Evolutionary conservation across 2,113 vertebrate genomes (phyloP), one percentile per base, ranked within the genome.

Genomic region (Jaculus jaculus): DNA sequence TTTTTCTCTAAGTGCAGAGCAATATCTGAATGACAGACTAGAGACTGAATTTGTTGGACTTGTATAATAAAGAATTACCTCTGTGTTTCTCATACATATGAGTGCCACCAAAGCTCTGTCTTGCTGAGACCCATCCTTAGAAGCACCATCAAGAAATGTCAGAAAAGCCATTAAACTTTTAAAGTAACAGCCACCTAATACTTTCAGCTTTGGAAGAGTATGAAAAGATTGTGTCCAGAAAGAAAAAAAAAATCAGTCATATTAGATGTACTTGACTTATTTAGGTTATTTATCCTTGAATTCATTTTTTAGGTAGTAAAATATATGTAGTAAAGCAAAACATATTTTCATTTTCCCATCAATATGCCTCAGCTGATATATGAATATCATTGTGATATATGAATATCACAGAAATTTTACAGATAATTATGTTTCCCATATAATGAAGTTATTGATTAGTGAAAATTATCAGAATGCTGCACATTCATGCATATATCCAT

Each of bases 121-220:
- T 58, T 75, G 69, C 39, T 79, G 47, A 94, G 72, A 60, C 26
- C 68, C 26, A 42, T 34, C n/a, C 90, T 80, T 90, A 63, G 23
- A 86, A 86, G 58, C 2, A 63, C 0, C 60, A 83, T 7, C 4
- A 54, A 15, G 30, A 92, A 94, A 86, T 92, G 21, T 95, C 83
- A 96, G 6, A 39, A 51, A 94, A 54, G 32, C 74, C 42, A 89
- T 92, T 94, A 92, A 24, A 21, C 60, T 94, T 87, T 91, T 71
- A 77, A 84, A 83, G 34, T 87, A 75, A 89, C 47, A 42, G 34
- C 54, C 28, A 47, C 2, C 18, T 51, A 51, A 39, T 24, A 17
- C 10, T 30, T 65, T 74, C 79, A 72, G 58, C 30, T 77, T 84
- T 42, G 68, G 37, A 32, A 4, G n/a, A 92, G 24, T 15, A 23